Base-by-base conservation (phyloP, 2,797 vertebrate species). In the Limosa lapponica region DNA sequence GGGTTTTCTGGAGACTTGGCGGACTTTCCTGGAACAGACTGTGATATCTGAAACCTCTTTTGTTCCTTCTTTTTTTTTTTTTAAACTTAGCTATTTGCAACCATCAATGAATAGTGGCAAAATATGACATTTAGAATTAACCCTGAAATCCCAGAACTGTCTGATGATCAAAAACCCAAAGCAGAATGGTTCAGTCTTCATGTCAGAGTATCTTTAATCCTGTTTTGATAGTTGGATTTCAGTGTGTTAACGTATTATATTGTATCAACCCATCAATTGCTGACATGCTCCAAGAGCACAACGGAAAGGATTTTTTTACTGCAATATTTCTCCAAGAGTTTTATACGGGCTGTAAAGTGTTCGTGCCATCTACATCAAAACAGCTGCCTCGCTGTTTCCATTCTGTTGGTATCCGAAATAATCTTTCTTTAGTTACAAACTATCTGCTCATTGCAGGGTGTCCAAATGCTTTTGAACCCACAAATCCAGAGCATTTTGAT, bases 31-130 rank as follows among this genome's bases (percentile, higher is more conserved):
- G 71, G 82, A 95, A 95, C 32, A 64, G 84, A 43, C 81, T 67
- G 43, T 27, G 67, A 81, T 64, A 95, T 85, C 83, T 82, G 91
- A 97, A 95, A 97, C 61, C n/a, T 85, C 67, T 92, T 94, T 88
- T 97, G 75, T 93, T 88, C n/a, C 73, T 86, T 74, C 22, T 28
- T 37, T 61, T 72, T 28, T 78, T 72, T 74, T 61, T 96, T 48
- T 78, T n/a, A 2, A 85, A 64, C 3, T 1, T 28, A 87, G 69
- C 82, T 94, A 66, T 88, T 90, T 74, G 52, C 78, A 83, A 87
- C 69, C 22, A 1, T 71, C 89, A 85, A 71, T 78, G 72, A 89
- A 66, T 28, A 79, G 58, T 34, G 65, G 59, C 83, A 88, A 94
- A 95, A 93, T 28, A 71, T 1, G 69, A 64, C 37, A 70, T 66